A percentile compares a stretch with the other conserved stretches of the same genome.
Evolutionary conservation across 2,797 vertebrate species (phyloP).

Genomic region (Tamandua tetradactyla): DNA sequence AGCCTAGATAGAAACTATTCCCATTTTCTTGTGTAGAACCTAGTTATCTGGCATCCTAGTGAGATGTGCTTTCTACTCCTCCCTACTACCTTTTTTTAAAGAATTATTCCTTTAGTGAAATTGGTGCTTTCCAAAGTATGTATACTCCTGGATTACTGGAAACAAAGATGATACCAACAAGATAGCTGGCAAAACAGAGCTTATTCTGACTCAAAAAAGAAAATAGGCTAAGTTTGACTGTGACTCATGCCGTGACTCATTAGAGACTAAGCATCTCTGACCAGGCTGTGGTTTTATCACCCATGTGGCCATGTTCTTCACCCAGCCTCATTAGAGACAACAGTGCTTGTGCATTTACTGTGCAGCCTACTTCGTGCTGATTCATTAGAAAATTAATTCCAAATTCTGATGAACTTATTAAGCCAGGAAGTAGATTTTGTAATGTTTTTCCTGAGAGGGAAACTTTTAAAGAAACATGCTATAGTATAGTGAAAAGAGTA

Average conservation of each 20-base stretch:
- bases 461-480: conserved; percentile 35
- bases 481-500: conserved; percentile 22
- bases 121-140: conserved; percentile 39
- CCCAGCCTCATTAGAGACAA: not conserved
- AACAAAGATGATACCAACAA: conserved; percentile 29
- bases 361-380: conserved; percentile 15
- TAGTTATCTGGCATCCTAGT: not conserved
- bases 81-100: not conserved
- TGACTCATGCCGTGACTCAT: not conserved
- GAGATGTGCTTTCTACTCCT: not conserved
- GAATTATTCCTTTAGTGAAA: conserved; percentile 45
- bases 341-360: not conserved
- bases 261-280: conserved; percentile 1
- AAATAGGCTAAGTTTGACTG: not conserved
- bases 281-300: not conserved
- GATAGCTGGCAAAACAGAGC: conserved; percentile 12
- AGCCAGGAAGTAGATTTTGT: conserved; percentile 29
- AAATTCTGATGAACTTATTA: conserved; percentile 41
- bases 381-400: conserved; percentile 51
- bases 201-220: conserved; percentile 41
- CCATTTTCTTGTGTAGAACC: not conserved
- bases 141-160: conserved; percentile 2
- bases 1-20: not conserved
- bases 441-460: conserved; percentile 39
- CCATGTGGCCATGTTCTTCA: not conserved